Evolutionary conservation across 37 sponge, comb jelly and placozoan species (phyloP).

Genomic region (Theonella swinhoei): DNA sequence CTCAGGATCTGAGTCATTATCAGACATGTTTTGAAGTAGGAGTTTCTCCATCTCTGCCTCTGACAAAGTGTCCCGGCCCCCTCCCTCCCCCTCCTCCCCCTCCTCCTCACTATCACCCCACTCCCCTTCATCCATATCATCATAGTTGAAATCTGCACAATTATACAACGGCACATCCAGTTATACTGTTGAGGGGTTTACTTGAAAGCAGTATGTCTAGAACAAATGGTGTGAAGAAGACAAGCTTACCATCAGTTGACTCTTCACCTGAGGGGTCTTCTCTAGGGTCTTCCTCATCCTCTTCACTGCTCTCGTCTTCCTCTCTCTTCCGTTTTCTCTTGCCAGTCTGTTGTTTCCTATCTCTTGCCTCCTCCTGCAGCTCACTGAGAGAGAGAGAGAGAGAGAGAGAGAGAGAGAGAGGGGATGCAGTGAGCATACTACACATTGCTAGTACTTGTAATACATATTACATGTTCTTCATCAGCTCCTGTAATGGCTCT

Average conservation of each 20-base stretch:
- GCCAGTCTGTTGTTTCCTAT: background rate
- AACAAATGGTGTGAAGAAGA: no score
- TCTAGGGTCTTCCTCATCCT: background rate
- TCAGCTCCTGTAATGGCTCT: no score
- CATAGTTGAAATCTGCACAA: background rate
- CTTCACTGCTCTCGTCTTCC: background rate
- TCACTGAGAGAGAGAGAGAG: background rate
- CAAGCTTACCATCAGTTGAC: no score
- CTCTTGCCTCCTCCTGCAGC: background rate
- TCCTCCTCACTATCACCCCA: conserved; percentile 21
- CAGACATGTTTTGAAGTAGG: conserved; percentile 67
- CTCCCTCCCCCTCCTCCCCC: conserved; percentile 17
- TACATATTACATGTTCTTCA: no score
- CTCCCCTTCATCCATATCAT: background rate
- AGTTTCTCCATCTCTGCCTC: conserved; percentile 64
- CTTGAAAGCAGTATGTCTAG: no score
- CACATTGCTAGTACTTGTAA: no score
- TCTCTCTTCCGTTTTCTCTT: background rate
- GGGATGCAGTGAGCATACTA: no score
- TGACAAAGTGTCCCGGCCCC: conserved; percentile 8
- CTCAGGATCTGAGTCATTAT: conserved; percentile 29
- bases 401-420: background rate
- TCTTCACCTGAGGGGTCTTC: no score
- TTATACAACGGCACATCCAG: background rate
- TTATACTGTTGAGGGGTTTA: background rate